Percentiles rank a stretch among this genome's conserved stretches.
Conservation (phyloP, 2,113 vertebrate genomes). For the Cyanoliseus patagonus region DNA sequence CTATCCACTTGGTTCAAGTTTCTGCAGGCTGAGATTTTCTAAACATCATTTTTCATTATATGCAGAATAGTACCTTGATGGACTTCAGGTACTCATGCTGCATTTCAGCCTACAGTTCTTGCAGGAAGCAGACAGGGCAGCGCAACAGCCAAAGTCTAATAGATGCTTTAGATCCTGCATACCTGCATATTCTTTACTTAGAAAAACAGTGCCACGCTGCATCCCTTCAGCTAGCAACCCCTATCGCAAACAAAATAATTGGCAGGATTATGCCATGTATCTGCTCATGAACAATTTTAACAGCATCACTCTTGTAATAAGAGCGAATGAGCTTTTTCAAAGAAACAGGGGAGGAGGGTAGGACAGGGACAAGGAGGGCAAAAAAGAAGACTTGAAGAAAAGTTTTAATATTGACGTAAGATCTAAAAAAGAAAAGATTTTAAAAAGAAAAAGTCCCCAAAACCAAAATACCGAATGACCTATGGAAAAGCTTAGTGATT, state of each 20-base stretch:
- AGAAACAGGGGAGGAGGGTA: neutral
- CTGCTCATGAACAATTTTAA: neutral
- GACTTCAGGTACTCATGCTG: neutral
- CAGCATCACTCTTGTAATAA: neutral
- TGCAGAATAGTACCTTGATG: no score
- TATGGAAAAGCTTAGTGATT: neutral
- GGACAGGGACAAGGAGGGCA: fast-evolving
- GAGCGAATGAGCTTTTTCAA: neutral
- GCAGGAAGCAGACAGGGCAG: neutral
- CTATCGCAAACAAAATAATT: neutral
- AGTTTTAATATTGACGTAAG: neutral
- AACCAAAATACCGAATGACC: neutral
- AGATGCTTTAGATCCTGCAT: neutral
- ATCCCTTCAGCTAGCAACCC: neutral
- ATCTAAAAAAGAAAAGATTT: neutral
- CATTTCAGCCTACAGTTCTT: neutral
- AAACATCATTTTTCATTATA: neutral
- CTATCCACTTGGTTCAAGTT: neutral
- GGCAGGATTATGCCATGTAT: no score
- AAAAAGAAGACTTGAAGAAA: neutral
- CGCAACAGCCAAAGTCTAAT: neutral
- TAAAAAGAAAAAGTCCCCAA: neutral
- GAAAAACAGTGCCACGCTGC: fast-evolving
- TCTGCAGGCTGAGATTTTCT: neutral
- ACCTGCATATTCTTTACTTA: neutral